Evolutionary conservation across 1,140 invertebrate genomes (phyloP).

Genomic region (Megathymus violae): DNA sequence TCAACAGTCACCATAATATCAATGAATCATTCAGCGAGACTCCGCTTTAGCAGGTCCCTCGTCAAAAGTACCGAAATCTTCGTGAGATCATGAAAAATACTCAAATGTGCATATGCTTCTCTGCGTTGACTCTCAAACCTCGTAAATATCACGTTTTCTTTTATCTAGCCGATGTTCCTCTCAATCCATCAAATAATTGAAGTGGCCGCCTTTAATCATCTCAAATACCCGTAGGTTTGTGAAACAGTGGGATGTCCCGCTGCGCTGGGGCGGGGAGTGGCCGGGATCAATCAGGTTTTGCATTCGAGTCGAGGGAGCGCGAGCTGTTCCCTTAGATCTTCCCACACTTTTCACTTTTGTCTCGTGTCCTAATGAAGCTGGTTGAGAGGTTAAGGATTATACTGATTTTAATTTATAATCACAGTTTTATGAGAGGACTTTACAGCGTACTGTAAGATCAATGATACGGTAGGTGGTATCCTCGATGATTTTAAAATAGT

Average conservation of each 20-base stretch:
- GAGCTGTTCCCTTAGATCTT: slow-evolving; percentile 11
- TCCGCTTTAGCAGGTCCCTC: too few species aligned
- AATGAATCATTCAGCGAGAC: too few species aligned
- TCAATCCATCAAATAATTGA: slow-evolving; percentile 29
- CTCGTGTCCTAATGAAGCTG: slow-evolving; percentile 14
- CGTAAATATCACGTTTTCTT: slow-evolving; percentile 4
- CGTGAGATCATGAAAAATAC: neutral
- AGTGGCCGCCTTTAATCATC: slow-evolving; percentile 30
- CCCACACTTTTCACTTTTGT: slow-evolving; percentile 2
- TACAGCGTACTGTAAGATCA: too few species aligned
- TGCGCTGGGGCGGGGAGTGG: slow-evolving; percentile 15
- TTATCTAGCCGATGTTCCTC: slow-evolving; percentile 14
- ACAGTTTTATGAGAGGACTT: too few species aligned
- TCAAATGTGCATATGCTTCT: neutral
- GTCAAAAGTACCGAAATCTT: too few species aligned
- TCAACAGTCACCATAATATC: too few species aligned
- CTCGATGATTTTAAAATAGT: too few species aligned
- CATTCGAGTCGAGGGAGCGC: slow-evolving; percentile 3
- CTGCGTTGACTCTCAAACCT: neutral
- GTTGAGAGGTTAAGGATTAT: too few species aligned
- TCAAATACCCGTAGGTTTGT: slow-evolving; percentile 26
- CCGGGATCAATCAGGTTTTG: slow-evolving; percentile 3
- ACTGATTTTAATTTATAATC: too few species aligned
- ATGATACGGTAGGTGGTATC: too few species aligned
- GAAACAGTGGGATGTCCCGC: slow-evolving; percentile 30